A percentile compares a stretch with the other conserved stretches of the same genome.
These are phyloP conservation scores for Mastigias papua DNA, from an alignment of 30 jellyfish, hydroid and myxozoan genomes.

Conservation along the genomic window DNA sequence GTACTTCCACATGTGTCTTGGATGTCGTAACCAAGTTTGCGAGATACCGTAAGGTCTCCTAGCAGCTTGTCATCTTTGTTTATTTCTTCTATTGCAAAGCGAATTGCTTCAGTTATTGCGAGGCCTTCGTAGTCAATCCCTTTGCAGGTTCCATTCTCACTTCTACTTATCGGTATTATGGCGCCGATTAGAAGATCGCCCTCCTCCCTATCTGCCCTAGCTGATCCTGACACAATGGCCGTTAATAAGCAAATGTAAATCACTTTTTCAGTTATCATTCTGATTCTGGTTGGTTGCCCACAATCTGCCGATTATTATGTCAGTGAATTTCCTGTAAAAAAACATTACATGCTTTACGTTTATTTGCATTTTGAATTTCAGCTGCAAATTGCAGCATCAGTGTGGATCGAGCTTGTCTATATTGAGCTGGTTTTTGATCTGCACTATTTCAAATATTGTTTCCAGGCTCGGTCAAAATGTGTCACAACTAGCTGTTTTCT, in stretches of 20 bases:
- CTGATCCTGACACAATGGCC: background rate
- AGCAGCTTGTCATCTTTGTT: conserved; percentile 67
- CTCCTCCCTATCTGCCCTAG: conserved; percentile 33
- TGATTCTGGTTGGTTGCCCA: background rate
- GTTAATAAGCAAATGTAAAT: background rate
- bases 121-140: conserved; percentile 64
- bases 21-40: conserved; percentile 83
- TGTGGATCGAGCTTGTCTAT: too few species aligned
- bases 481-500: too few species aligned
- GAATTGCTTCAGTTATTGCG: conserved; percentile 80
- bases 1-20: conserved; percentile 83
- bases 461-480: too few species aligned
- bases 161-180: conserved; percentile 51
- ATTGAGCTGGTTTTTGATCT: too few species aligned
- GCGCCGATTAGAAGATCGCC: conserved; percentile 84
- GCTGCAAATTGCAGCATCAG: too few species aligned
- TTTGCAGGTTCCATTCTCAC: conserved; percentile 41
- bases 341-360: background rate
- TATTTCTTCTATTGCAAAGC: conserved; percentile 66
- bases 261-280: background rate
- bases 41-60: conserved; percentile 44
- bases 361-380: background rate
- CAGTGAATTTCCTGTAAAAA: background rate
- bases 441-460: too few species aligned
- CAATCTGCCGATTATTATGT: background rate